These are phyloP conservation scores for Panthera leo DNA, from an alignment of 2,113 vertebrate species.

Conservation along the genomic window DNA sequence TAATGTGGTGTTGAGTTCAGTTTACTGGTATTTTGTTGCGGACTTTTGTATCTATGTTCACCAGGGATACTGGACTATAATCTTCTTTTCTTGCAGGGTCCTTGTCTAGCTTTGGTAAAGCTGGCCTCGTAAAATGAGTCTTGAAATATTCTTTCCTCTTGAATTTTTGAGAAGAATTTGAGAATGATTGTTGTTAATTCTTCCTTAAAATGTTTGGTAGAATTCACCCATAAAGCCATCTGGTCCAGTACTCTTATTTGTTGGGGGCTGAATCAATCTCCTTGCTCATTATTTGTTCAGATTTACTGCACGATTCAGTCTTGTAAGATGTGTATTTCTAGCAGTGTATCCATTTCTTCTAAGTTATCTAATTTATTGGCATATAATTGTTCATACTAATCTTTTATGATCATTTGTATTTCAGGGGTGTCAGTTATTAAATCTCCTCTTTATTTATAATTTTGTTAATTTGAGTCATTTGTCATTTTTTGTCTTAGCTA, in stretches of 20 bases:
- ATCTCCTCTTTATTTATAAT: not conserved
- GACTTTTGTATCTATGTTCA: too few species aligned
- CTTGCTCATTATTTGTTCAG: not conserved
- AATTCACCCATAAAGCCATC: not conserved
- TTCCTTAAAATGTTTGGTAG: not conserved
- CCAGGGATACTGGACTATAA: too few species aligned
- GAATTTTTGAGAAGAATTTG: not conserved
- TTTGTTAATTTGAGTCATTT: not conserved
- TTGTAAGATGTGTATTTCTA: not conserved
- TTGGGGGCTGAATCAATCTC: not conserved
- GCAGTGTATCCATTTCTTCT: not conserved
- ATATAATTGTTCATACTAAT: not conserved
- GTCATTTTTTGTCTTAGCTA: too few species aligned
- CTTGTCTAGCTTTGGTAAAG: not conserved
- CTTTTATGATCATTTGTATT: not conserved
- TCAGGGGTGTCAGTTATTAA: not conserved
- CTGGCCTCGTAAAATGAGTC: not conserved
- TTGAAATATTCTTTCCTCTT: not conserved
- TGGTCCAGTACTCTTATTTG: not conserved
- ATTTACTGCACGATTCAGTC: not conserved
- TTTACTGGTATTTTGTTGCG: too few species aligned
- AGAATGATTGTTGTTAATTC: not conserved
- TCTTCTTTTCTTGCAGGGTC: too few species aligned
- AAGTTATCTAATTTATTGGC: not conserved
- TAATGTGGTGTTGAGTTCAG: too few species aligned